Percentiles rank a stretch among this genome's conserved stretches.
These are phyloP conservation scores for Drosophila fulvimacula DNA, from an alignment of 2,888 invertebrate species.

Conservation along the genomic window DNA sequence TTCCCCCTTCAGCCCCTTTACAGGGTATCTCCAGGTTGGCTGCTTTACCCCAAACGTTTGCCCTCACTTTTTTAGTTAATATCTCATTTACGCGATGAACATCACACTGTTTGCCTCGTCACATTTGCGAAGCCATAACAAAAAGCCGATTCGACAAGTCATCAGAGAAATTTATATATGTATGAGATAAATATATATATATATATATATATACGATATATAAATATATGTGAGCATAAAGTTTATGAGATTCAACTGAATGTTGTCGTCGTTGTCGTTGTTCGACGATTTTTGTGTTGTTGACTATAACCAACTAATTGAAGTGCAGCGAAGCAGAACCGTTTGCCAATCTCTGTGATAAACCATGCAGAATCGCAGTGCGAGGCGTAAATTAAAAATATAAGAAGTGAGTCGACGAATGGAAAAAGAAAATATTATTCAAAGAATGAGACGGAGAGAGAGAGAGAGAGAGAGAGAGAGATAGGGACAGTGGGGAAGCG, in stretches of 20 bases:
- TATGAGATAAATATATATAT: not conserved
- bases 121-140: constrained; percentile 50
- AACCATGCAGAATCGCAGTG: constrained; percentile 76
- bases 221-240: constrained; percentile 13
- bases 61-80: constrained; percentile 23
- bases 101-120: constrained; percentile 20
- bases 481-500: too few species aligned
- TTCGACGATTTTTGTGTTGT: constrained; percentile 47
- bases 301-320: constrained; percentile 71
- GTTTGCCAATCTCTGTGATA: constrained; percentile 81
- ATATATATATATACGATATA: not conserved
- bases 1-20: not conserved
- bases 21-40: constrained; percentile 6
- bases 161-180: constrained; percentile 47
- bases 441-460: constrained; percentile 1
- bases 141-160: constrained; percentile 37
- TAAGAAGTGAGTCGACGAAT: constrained; percentile 49
- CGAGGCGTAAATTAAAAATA: constrained; percentile 79
- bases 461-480: constrained; percentile 3
- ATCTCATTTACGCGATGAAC: constrained; percentile 64
- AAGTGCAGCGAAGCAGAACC: constrained; percentile 77
- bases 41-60: not conserved
- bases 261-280: constrained; percentile 20
- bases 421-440: constrained; percentile 18
- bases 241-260: constrained; percentile 9